Conservation (phyloP, 2,888 invertebrate genomes). For the Endomychus coccineus region DNA sequence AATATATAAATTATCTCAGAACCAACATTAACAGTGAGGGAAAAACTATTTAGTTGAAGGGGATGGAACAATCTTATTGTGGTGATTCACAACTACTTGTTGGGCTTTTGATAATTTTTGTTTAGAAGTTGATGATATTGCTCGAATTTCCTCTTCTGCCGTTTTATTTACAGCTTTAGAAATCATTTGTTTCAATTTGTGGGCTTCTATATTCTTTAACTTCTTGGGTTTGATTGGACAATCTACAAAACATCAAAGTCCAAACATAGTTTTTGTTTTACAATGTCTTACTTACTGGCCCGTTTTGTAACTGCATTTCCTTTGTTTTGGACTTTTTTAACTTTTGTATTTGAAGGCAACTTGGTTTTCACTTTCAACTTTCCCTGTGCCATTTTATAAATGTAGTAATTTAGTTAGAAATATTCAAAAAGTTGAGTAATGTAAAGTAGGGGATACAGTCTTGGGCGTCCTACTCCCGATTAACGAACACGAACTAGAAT, state of each 20-base stretch:
- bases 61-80: too few species aligned
- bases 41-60: too few species aligned
- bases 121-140: constrained; percentile 46
- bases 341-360: constrained; percentile 49
- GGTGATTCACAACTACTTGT: constrained; percentile 44
- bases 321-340: constrained; percentile 47
- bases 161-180: constrained; percentile 64
- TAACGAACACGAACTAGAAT: too few species aligned
- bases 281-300: constrained; percentile 52
- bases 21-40: too few species aligned
- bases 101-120: constrained; percentile 48
- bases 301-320: constrained; percentile 52
- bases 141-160: constrained; percentile 59
- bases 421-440: too few species aligned
- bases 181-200: constrained; percentile 59
- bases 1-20: too few species aligned
- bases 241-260: constrained; percentile 41
- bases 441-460: too few species aligned
- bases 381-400: constrained; percentile 59
- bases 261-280: not conserved
- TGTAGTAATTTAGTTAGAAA: too few species aligned
- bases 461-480: too few species aligned
- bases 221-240: constrained; percentile 62
- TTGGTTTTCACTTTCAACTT: constrained; percentile 61
- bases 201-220: constrained; percentile 48